Percentiles rank a stretch among this genome's conserved stretches.
These are phyloP conservation scores for Neotoxoptera formosana DNA, from an alignment of 1,140 invertebrate species.

Conservation along the genomic window DNA sequence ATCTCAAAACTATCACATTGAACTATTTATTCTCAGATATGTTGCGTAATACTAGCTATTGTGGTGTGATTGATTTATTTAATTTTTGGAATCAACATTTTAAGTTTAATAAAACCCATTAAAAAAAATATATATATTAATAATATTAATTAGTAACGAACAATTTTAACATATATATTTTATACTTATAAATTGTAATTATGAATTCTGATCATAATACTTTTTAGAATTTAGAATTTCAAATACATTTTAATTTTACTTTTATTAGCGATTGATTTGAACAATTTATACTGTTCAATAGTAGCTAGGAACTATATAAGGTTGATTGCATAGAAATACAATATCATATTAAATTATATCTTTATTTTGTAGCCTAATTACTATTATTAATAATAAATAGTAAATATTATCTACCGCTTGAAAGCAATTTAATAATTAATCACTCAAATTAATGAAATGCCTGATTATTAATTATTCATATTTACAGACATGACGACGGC, in stretches of 20 bases:
- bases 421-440: background rate
- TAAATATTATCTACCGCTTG: background rate
- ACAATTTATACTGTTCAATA: background rate
- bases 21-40: no score
- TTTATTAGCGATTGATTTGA: background rate
- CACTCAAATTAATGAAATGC: background rate
- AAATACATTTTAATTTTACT: background rate
- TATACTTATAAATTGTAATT: no score
- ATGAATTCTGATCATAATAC: no score
- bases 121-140: no score
- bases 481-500: slow-evolving; percentile 86
- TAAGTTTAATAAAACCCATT: no score
- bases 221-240: no score
- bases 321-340: background rate
- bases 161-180: background rate
- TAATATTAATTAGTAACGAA: background rate
- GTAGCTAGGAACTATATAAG: background rate
- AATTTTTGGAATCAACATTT: no score
- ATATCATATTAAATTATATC: background rate
- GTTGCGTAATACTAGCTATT: no score
- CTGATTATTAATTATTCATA: slow-evolving; percentile 55
- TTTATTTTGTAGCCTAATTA: background rate
- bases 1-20: no score
- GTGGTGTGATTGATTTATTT: no score
- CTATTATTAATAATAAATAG: background rate